Conservation (phyloP, 2,888 invertebrate species). For the Eulithis prunata region DNA sequence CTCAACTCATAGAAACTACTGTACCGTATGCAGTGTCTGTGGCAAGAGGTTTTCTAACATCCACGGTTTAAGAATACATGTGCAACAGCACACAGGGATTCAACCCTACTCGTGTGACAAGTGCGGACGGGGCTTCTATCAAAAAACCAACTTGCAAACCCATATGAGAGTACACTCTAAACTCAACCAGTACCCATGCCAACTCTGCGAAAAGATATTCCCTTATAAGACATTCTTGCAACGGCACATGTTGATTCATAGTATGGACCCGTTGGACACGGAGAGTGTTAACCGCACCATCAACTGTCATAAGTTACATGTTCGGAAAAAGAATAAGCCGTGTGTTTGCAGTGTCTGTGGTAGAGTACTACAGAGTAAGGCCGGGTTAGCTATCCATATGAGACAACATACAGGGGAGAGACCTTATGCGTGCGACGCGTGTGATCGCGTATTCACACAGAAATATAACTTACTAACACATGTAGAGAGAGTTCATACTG, state of each 20-base stretch:
- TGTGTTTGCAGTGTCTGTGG: slow-evolving; percentile 16
- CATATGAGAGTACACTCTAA: slow-evolving; percentile 24
- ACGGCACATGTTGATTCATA: slow-evolving; percentile 23
- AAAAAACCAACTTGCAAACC: slow-evolving; percentile 19
- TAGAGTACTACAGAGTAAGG: slow-evolving; percentile 5
- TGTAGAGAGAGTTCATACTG: slow-evolving; percentile 18
- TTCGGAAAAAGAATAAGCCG: slow-evolving; percentile 1
- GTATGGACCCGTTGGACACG: background rate
- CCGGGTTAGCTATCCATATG: slow-evolving; percentile 14
- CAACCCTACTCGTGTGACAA: slow-evolving; percentile 21
- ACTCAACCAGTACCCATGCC: slow-evolving; percentile 20
- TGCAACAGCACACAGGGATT: slow-evolving; percentile 21
- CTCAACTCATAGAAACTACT: slow-evolving; percentile 7
- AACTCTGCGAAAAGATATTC: slow-evolving; percentile 16
- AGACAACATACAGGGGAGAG: slow-evolving; percentile 10
- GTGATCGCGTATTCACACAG: slow-evolving; percentile 15
- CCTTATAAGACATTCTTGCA: slow-evolving; percentile 16
- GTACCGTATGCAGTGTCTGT: slow-evolving; percentile 23
- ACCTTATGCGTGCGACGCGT: slow-evolving; percentile 18
- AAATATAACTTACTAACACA: slow-evolving; percentile 24
- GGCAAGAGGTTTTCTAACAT: slow-evolving; percentile 17
- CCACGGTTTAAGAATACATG: slow-evolving; percentile 13
- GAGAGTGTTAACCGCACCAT: slow-evolving; percentile 11
- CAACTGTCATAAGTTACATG: slow-evolving; percentile 22
- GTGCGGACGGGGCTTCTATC: slow-evolving; percentile 26